A percentile compares a stretch with the other conserved stretches of the same genome.
Conservation (phyloP, 2,888 invertebrate genomes). For the Listrodromus nycthemerus region DNA sequence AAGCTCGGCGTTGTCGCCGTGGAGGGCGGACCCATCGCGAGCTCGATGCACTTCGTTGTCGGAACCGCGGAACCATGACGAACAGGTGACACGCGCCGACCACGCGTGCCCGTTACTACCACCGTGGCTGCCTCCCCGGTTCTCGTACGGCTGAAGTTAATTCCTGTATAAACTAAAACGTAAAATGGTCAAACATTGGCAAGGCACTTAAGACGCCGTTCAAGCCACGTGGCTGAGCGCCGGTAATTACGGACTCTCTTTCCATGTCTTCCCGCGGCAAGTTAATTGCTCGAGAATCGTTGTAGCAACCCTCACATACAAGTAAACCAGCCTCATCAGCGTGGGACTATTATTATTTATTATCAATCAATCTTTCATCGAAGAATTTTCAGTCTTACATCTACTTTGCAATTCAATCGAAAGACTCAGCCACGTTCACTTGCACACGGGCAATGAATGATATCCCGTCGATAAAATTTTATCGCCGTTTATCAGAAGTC, state of each 20-base stretch:
- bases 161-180: slow-evolving; percentile 72
- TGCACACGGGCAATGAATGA: slow-evolving; percentile 10
- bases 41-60: slow-evolving; percentile 55
- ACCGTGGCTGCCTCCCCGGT: neutral
- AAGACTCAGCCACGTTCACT: neutral
- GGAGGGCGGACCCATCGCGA: slow-evolving; percentile 74
- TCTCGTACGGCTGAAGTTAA: slow-evolving; percentile 63
- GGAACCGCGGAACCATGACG: slow-evolving; percentile 79
- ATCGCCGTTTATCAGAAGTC: slow-evolving; percentile 7
- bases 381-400: neutral
- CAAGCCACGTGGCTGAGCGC: slow-evolving; percentile 43
- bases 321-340: neutral
- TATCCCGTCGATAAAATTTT: slow-evolving; percentile 23
- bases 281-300: slow-evolving; percentile 33
- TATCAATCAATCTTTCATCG: neutral
- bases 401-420: neutral
- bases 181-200: slow-evolving; percentile 75
- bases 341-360: neutral
- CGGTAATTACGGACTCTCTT: slow-evolving; percentile 39
- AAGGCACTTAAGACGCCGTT: slow-evolving; percentile 66
- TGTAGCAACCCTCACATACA: neutral
- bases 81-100: slow-evolving; percentile 84
- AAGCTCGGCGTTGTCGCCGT: slow-evolving; percentile 79
- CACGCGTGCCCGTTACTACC: slow-evolving; percentile 74
- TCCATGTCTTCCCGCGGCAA: neutral